These are phyloP conservation scores for Babylonia areolata DNA, from an alignment of 1,140 invertebrate species.

Conservation along the genomic window DNA sequence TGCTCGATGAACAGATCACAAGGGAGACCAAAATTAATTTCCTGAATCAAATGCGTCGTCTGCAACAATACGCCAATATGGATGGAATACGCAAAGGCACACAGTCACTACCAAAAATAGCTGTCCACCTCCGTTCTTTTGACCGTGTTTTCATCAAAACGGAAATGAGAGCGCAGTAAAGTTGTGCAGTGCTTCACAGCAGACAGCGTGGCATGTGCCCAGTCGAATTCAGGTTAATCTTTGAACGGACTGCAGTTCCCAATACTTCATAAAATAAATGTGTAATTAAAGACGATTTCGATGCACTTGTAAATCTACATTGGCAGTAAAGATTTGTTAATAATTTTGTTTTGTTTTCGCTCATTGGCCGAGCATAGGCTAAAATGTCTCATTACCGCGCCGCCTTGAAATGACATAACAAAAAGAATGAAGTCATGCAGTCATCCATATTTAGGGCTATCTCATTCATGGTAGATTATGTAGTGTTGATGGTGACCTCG, in stretches of 20 bases:
- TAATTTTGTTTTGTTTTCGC: background rate
- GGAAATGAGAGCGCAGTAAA: background rate
- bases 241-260: background rate
- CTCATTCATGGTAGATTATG: too few relatives aligned
- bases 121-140: slow-evolving; percentile 5
- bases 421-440: too few relatives aligned
- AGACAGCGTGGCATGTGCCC: background rate
- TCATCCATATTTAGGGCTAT: too few relatives aligned
- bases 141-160: slow-evolving; percentile 3
- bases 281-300: background rate
- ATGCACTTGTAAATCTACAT: background rate
- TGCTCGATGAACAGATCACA: background rate
- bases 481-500: too few relatives aligned
- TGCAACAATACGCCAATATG: background rate
- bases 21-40: background rate
- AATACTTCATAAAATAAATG: background rate
- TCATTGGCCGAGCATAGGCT: too few relatives aligned
- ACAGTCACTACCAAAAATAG: background rate
- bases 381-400: too few relatives aligned
- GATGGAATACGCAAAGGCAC: background rate
- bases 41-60: background rate
- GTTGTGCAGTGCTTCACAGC: background rate
- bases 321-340: background rate
- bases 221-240: background rate
- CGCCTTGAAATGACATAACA: too few relatives aligned